Base-by-base conservation (phyloP, 2,888 invertebrate genomes). In the Netelia inedita region DNA sequence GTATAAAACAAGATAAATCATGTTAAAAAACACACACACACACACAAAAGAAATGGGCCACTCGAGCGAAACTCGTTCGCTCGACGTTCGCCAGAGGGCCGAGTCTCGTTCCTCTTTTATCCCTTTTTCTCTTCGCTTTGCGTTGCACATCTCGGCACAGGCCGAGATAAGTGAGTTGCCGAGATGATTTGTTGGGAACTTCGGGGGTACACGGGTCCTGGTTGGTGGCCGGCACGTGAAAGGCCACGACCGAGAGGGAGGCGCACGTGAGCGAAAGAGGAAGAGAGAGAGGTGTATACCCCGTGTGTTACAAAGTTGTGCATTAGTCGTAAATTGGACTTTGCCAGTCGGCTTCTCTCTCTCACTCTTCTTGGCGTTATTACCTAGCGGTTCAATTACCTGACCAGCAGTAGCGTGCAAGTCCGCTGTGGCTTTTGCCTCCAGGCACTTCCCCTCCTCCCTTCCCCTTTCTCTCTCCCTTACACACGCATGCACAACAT, bases 361-460 rank as follows among this genome's bases (percentile, higher is more conserved):
- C 9, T 10, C 43, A 16, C 28, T 63, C 19, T 14, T n/a, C 41
- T 53, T 23, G 57, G 66, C 50, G n/a, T 41, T 43, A 35, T 50
- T 46, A 21, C 43, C 55, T 21, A 50, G 61, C 55, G 55, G 66
- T 74, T 79, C 79, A 74, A 83, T 83, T 74, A 83, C 53, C 83
- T 50, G 73, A 59, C 69, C 63, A 53, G 69, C 55, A 75, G 72
- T 61, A 61, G 79, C 83, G 79, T 59, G 74, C 16, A 74, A 59
- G 79, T 74, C 74, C 57, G 66, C 74, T 79, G 83, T 65, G 79
- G 83, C 73, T 79, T 74, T 74, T 57, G 69, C 63, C 79, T 73
- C 55, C 11, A 28, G 50, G 35, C n/a, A 16, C 50, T 46, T 11
- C 8, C 53, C 14, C 19, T n/a, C 46, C 65, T 57, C 57, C 21